Percentiles rank a stretch among this genome's conserved stretches.
phyloP scores from a whole-genome alignment of 2,888 invertebrate species.

The Elaeidobius kamerunicus region DNA sequence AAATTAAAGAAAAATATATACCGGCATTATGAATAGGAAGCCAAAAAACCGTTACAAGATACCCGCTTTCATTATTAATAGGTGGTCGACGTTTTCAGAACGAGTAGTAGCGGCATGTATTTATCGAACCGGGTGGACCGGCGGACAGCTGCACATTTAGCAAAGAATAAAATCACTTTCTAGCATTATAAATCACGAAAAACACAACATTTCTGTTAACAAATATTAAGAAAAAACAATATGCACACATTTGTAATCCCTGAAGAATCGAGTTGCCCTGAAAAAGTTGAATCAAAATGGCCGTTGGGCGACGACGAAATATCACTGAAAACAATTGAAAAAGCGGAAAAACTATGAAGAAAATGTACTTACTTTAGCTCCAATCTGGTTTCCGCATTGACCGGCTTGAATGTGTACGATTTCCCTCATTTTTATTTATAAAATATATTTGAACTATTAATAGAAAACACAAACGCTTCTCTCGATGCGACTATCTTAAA shows the following conservation, averaged over 20 bases:
- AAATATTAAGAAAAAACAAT: not conserved
- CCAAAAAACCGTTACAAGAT: conserved; percentile 34
- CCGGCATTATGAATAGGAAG: conserved; percentile 1
- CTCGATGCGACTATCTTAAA: conserved; percentile 39
- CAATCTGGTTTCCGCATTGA: conserved; percentile 79
- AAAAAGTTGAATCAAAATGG: conserved; percentile 4
- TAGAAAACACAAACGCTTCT: conserved; percentile 42
- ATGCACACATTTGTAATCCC: not conserved
- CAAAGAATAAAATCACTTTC: not conserved
- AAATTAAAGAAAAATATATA: too few species aligned
- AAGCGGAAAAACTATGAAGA: conserved; percentile 17
- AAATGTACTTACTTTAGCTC: conserved; percentile 71
- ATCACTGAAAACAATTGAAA: conserved; percentile 13
- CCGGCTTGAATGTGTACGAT: conserved; percentile 87
- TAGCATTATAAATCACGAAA: not conserved
- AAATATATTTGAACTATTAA: conserved; percentile 35
- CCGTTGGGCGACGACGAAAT: conserved; percentile 3
- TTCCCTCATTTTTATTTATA: conserved; percentile 71
- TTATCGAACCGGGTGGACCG: conserved; percentile 19
- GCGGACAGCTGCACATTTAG: not conserved
- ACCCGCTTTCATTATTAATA: conserved; percentile 25
- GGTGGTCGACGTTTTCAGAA: conserved; percentile 35
- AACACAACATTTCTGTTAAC: not conserved
- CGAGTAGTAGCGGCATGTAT: conserved; percentile 38
- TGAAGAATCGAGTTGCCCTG: conserved; percentile 10